Base-by-base conservation (phyloP, 2,113 vertebrate genomes). In the Corythornis cristatus region DNA sequence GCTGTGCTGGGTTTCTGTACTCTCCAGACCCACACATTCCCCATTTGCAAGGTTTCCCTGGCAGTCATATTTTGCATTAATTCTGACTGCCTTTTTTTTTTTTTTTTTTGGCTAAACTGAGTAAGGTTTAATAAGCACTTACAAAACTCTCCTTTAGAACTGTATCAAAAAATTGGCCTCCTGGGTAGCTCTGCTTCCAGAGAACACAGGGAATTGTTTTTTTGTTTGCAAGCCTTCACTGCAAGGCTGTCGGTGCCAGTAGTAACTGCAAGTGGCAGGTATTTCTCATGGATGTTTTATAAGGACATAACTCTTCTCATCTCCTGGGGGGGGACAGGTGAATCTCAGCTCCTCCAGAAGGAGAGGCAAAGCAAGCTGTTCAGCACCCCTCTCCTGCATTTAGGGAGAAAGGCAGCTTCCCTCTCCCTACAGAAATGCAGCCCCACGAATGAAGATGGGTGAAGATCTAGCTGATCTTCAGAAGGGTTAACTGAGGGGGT, bases 161-260 rank as follows among this genome's bases (percentile, higher is more conserved):
- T 45, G 12, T 67, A 88, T 90, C 29, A 68, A 96, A 96, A 94
- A 90, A 78, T 31, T 76, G 78, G 84, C 78, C 93, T 95, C 91
- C 85, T 94, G 88, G 84, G 78, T 74, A 89, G 89, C 66, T 89
- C 81, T 62, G 71, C 73, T 90, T 86, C 93, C 90, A 90, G 57
- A 86, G 94, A 92, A 86, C 31, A 57, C 50, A 91, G 88, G 78
- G 90, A 83, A 87, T 88, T 77, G 71, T 35, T 93, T 84, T 83
- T 45, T 42, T 35, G 33, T 77, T 83, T 70, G n/a, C 74, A 82
- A 83, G 88, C 54, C 70, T 78, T 74, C 9, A 4, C 71, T 84
- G 81, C 53, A 79, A 86, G 80, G 77, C 56, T 61, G 73, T 50
- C 11, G 9, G 58, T 43, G 75, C 57, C 86, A 93, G 91, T 88